A percentile compares a stretch with the other conserved stretches of the same genome.
Evolutionary conservation across 2,113 vertebrate species (phyloP).

Genomic region (Cnemophilus loriae): DNA sequence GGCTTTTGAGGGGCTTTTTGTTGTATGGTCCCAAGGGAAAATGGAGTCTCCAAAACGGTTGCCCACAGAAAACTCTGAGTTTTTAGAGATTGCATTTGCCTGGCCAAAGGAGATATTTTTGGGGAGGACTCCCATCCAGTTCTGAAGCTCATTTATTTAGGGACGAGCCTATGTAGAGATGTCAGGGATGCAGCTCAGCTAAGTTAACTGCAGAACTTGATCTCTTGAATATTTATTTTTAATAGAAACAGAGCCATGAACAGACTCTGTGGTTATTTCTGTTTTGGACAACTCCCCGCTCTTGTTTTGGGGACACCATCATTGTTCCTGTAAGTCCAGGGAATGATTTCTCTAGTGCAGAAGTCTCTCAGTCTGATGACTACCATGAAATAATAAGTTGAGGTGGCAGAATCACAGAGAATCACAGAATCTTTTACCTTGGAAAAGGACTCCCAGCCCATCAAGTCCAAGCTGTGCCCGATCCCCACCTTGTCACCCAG

Average conservation of each 20-base stretch:
- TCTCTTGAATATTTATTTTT: not conserved
- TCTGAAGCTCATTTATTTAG: constrained; percentile 1
- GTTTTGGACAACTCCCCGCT: not conserved
- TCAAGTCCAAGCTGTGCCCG: accelerated
- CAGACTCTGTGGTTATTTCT: not conserved
- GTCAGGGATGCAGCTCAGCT: not conserved
- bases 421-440: not conserved
- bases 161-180: not conserved
- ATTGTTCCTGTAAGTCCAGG: not conserved
- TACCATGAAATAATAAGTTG: not conserved
- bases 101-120: not conserved
- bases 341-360: not conserved
- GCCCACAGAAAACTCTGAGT: not conserved
- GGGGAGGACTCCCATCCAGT: not conserved
- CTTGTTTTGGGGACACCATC: not conserved
- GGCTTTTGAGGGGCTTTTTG: not conserved
- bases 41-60: not conserved
- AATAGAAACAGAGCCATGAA: not conserved
- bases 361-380: not conserved
- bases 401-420: not conserved
- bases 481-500: not conserved
- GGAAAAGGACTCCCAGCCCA: not conserved
- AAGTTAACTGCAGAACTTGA: not conserved
- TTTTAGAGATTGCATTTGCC: not conserved
- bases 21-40: not conserved